phyloP scores from a whole-genome alignment of 2,797 vertebrate genomes.

The Rhinogobio ventralis region DNA sequence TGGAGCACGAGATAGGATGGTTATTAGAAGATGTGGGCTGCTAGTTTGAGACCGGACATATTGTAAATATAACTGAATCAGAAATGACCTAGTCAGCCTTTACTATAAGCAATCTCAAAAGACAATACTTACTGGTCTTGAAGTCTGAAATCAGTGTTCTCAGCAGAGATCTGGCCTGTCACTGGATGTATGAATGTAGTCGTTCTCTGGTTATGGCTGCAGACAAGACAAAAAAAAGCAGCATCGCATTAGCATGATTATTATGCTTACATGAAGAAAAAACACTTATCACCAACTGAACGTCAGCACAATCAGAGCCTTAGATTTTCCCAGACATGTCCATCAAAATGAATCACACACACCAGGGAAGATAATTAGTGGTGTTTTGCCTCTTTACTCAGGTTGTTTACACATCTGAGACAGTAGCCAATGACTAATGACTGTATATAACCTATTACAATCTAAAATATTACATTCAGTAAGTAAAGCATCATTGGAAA shows the following conservation, averaged over 20 bases:
- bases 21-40: not conserved
- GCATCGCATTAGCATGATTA: conserved; percentile 27
- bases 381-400: conserved; percentile 6
- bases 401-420: not conserved
- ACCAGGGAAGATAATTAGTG: not conserved
- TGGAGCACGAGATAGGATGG: not conserved
- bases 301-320: not conserved
- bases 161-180: conserved; percentile 88
- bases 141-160: conserved; percentile 89
- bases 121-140: conserved; percentile 88
- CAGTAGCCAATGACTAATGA: not conserved
- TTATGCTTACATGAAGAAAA: conserved; percentile 30
- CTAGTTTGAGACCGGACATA: not conserved
- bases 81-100: not conserved
- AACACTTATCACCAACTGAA: conserved; percentile 33
- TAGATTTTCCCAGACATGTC: not conserved
- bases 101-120: not conserved
- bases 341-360: conserved; percentile 22
- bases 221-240: conserved; percentile 54
- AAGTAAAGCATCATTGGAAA: not conserved
- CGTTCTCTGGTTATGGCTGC: conserved; percentile 91
- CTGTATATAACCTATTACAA: not conserved
- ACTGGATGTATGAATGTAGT: conserved; percentile 91
- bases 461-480: not conserved
- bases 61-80: not conserved